A percentile compares a stretch with the other conserved stretches of the same genome.
Evolutionary conservation across 1,140 invertebrate species (phyloP).

Genomic region (Euwallacea fornicatus): DNA sequence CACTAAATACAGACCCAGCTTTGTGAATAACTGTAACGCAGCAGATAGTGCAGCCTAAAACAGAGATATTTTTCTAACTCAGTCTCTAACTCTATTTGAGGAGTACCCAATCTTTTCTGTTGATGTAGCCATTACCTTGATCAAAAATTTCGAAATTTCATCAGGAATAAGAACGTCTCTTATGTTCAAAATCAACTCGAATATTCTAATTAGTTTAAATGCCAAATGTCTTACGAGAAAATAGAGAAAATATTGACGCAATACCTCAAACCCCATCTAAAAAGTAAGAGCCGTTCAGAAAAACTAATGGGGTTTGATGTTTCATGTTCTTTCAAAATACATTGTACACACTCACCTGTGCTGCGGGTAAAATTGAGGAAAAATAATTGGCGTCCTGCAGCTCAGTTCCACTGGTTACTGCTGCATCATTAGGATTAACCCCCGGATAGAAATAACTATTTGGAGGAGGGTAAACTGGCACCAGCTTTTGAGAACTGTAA

Average conservation of each 20-base stretch:
- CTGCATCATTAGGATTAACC: constrained; percentile 12
- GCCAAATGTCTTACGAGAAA: constrained; percentile 34
- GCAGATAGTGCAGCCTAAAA: constrained; percentile 51
- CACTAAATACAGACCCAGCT: constrained; percentile 60
- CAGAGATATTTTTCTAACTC: constrained; percentile 14
- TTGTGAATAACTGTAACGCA: constrained; percentile 48
- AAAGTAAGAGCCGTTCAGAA: constrained; percentile 14
- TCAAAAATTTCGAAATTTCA: constrained; percentile 24
- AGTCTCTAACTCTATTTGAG: neutral
- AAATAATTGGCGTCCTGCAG: constrained; percentile 22
- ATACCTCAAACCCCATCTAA: constrained; percentile 32
- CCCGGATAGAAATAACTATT: constrained; percentile 20
- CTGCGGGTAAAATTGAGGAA: constrained; percentile 21
- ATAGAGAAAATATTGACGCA: constrained; percentile 32
- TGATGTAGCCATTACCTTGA: constrained; percentile 23
- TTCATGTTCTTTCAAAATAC: neutral
- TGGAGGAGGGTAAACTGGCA: constrained; percentile 20
- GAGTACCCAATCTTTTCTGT: too few species aligned
- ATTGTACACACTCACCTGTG: constrained; percentile 29
- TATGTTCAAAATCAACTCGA: constrained; percentile 25
- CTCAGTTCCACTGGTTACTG: constrained; percentile 1
- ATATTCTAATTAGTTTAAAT: constrained; percentile 25
- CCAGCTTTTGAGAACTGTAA: constrained; percentile 19
- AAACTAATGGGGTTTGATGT: neutral
- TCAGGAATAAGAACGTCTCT: constrained; percentile 20